Base-by-base conservation (phyloP, 2,797 vertebrate genomes). In the Hippocampus kuda region DNA sequence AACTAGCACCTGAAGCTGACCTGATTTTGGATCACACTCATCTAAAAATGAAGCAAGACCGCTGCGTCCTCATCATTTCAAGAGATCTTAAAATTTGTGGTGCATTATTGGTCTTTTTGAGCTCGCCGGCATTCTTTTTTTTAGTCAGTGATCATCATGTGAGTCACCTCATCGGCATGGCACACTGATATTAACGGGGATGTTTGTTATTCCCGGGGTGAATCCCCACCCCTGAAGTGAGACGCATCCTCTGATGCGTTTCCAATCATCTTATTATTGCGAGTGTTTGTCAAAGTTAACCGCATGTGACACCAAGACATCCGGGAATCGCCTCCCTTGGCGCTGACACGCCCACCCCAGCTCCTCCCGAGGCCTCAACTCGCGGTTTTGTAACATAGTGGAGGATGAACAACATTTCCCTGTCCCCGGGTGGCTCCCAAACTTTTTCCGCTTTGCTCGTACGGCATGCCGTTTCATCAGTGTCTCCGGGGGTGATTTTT, bases 401-500 rank as follows among this genome's bases (percentile, higher is more conserved):
- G 80, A 84, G 82, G 85, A 83, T 86, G 84, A 87, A 74, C 74
- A 81, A 78, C 74, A 70, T 79, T 77, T 83, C 85, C n/a, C 24
- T 15, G 15, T 41, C 38, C 62, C 41, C 1, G 27, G 72, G 48
- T 72, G 86, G 81, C 84, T 67, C 75, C 71, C 72, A 84, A 87
- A 87, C 77, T 49, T 87, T 87, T 85, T 76, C 73, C 80, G 79
- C 81, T 80, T 79, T 82, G 84, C 81, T 79, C 24, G 44, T 48
- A 65, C 74, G 75, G 70, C 75, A 63, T 68, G 80, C 78, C 77
- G 84, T 84, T 89, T 86, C 83, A 86, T 88, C 87, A 85, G 83
- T 83, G 86, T 89, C 80, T 71, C 59, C 86, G 81, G 70, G 82
- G 85, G 79, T 77, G 83, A 80, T 86, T 87, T 85, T 86, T 87